phyloP scores from a whole-genome alignment of 2,797 vertebrate species.

The Cichlasoma orientale region DNA sequence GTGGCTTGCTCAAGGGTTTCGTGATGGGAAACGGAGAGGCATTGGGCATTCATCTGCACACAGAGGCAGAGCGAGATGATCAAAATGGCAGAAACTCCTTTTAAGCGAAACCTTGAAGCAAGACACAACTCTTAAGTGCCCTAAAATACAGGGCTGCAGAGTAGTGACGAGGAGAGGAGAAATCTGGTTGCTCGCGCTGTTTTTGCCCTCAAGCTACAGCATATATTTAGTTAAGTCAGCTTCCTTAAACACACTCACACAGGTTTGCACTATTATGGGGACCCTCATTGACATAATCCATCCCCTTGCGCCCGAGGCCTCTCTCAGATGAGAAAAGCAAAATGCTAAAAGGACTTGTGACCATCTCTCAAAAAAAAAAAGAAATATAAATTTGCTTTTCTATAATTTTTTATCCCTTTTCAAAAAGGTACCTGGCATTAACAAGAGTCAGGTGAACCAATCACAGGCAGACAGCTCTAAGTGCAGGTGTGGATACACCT shows the following conservation, averaged over 20 bases:
- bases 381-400: not conserved
- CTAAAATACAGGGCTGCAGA: not conserved
- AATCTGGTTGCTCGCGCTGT: slow-evolving; percentile 14
- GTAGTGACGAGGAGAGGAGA: not conserved
- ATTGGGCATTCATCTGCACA: not conserved
- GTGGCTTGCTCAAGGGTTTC: slow-evolving; percentile 31
- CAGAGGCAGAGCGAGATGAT: not conserved
- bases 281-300: slow-evolving; percentile 19
- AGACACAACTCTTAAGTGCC: slow-evolving; percentile 17
- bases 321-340: slow-evolving; percentile 4
- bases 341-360: not conserved
- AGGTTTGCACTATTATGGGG: not conserved
- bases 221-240: slow-evolving; percentile 53
- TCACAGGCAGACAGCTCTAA: not conserved
- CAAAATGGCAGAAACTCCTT: slow-evolving; percentile 12
- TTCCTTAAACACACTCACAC: slow-evolving; percentile 26
- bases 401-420: not conserved
- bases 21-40: slow-evolving; percentile 11
- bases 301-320: not conserved
- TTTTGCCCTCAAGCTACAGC: slow-evolving; percentile 41
- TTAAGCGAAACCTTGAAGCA: slow-evolving; percentile 3
- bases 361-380: not conserved
- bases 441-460: not conserved
- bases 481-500: no score
- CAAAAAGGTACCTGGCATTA: not conserved